A percentile compares a stretch with the other conserved stretches of the same genome.
Conservation (phyloP, 2,888 invertebrate species). For the Eudemis profundana region DNA sequence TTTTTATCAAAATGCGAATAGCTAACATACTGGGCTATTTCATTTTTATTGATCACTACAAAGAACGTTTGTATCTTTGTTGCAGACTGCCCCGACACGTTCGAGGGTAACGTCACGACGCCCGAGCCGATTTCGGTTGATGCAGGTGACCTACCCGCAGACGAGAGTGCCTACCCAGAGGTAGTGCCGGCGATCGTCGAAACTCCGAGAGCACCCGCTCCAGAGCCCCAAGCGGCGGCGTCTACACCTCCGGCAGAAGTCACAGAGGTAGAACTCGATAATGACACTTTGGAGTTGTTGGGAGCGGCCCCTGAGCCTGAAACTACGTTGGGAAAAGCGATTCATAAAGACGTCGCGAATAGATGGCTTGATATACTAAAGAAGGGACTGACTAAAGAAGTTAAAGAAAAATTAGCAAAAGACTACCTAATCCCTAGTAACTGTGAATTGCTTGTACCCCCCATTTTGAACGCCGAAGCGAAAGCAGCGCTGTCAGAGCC, state of each 20-base stretch:
- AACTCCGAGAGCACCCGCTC: neutral
- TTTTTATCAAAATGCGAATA: neutral
- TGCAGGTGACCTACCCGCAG: neutral
- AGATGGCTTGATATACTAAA: conserved; percentile 5
- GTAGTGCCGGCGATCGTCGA: neutral
- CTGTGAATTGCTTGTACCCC: neutral
- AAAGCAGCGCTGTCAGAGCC: neutral
- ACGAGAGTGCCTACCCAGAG: too few relatives aligned
- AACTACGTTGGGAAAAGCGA: neutral
- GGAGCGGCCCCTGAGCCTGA: conserved; percentile 10
- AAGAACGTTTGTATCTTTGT: neutral
- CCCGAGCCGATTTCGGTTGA: neutral
- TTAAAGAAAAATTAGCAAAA: neutral
- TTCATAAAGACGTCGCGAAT: conserved; percentile 2
- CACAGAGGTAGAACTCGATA: neutral
- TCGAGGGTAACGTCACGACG: neutral
- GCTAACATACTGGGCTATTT: neutral
- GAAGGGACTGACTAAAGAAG: conserved; percentile 1
- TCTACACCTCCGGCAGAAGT: neutral
- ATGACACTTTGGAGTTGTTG: neutral
- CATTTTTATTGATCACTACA: neutral
- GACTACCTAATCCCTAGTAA: conserved; percentile 6
- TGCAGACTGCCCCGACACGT: conserved; percentile 1
- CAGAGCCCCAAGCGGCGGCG: neutral
- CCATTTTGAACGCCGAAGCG: conserved; percentile 2